These are phyloP conservation scores for Hassar affinis DNA, from an alignment of 2,113 vertebrate species.

Conservation along the genomic window DNA sequence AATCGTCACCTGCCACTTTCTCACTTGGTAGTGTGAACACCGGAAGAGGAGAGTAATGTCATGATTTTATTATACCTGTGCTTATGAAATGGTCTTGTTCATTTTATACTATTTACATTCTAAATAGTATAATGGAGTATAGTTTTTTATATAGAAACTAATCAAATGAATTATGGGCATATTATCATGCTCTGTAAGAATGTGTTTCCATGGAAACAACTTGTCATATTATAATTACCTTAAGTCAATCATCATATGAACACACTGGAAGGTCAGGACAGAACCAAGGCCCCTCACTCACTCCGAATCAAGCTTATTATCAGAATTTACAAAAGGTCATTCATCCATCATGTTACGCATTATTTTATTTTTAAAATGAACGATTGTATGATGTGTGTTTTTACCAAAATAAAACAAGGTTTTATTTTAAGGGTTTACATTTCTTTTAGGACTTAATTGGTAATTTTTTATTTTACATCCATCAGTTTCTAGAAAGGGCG, in stretches of 20 bases:
- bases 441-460: no score
- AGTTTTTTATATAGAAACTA: neutral
- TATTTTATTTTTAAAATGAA: neutral
- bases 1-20: slow-evolving; percentile 6
- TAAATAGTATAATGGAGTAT: neutral
- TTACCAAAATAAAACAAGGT: neutral
- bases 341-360: neutral
- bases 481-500: neutral
- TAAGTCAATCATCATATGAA: neutral
- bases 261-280: neutral
- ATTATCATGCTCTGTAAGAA: neutral
- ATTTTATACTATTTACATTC: neutral
- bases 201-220: no score
- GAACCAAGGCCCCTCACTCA: neutral
- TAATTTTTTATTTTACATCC: neutral
- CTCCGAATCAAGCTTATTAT: neutral
- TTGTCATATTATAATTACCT: neutral
- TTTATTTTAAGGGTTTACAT: neutral
- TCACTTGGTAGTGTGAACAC: neutral
- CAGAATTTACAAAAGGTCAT: neutral
- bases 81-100: neutral
- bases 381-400: neutral
- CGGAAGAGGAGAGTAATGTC: neutral
- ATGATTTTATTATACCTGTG: neutral
- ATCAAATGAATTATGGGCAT: neutral